Evolutionary conservation across 2,797 vertebrate genomes (phyloP), one percentile per base, ranked within the genome.

Genomic region (Cygnus olor): DNA sequence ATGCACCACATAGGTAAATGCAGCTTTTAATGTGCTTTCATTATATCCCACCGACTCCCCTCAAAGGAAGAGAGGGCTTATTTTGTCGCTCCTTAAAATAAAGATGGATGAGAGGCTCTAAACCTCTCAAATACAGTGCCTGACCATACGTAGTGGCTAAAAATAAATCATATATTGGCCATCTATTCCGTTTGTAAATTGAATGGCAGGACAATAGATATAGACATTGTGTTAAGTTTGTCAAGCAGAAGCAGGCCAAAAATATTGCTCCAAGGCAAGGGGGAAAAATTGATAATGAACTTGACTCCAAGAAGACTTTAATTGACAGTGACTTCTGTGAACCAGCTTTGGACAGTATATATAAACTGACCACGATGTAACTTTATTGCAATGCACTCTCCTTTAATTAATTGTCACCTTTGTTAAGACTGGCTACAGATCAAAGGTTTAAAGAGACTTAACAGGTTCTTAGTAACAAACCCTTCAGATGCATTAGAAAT

Each of bases 341-440:
- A 95, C 95, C 51, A 42, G 87, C 93, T 97, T 96, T 93, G 96
- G 97, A 97, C 94, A 94, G 95, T 68, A 12, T 95, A 95, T 95
- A 97, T 96, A 97, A 97, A 97, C 96, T 97, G 97, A 97, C 97
- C 96, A 60, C 27, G 14, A 56, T 90, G 92, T 96, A 96, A 97
- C 96, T 98, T 97, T 96, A 98, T 96, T 97, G 96, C 96, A 92
- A 95, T 96, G 78, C 86, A 93, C 93, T 98, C 88, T 88, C 91
- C 95, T 97, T 97, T 97, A 98, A 98, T 98, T 98, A 98, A 97
- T 98, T 97, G 97, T 97, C 96, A 97, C 97, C 96, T 98, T 97
- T 97, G 96, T 97, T 97, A 97, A 97, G 91, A 96, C 88, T 61
- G 57, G 89, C 97, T 97, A 95, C 96, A 98, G 97, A 97, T 98